These are phyloP conservation scores for Murina feae DNA, from an alignment of 2,113 vertebrate genomes.

Conservation along the genomic window DNA sequence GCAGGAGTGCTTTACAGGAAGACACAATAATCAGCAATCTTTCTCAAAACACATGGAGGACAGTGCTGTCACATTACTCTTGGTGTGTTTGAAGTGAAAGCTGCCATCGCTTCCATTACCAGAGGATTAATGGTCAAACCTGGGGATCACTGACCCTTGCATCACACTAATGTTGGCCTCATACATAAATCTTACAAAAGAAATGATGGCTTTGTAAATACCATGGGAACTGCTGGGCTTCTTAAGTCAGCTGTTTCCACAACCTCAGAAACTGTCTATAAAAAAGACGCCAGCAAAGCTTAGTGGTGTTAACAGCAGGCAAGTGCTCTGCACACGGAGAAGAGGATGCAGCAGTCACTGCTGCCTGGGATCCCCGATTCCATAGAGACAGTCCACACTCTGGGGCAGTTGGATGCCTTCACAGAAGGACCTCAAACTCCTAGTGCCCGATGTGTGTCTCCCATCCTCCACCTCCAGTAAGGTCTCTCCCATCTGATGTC, in stretches of 20 bases:
- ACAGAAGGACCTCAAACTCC: background rate
- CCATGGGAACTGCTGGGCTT: background rate
- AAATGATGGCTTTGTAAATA: slow-evolving; percentile 52
- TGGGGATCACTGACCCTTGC: slow-evolving; percentile 32
- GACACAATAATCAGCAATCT: slow-evolving; percentile 17
- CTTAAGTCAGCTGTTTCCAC: slow-evolving; percentile 22
- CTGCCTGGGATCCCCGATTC: background rate
- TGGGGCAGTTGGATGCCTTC: background rate
- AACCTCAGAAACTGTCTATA: background rate
- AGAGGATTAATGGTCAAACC: slow-evolving; percentile 22
- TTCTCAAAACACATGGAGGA: slow-evolving; percentile 17
- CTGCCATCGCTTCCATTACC: background rate
- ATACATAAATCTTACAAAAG: slow-evolving; percentile 16
- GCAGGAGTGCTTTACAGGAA: slow-evolving; percentile 3
- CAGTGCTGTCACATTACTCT: slow-evolving; percentile 15
- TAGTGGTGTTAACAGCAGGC: background rate
- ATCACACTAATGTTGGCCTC: slow-evolving; percentile 35
- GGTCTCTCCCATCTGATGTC: background rate
- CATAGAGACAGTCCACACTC: background rate
- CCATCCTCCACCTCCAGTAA: background rate
- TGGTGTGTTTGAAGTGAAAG: slow-evolving; percentile 23
- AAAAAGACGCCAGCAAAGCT: background rate
- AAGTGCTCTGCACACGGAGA: background rate
- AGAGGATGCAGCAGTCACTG: background rate
- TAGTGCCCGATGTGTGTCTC: background rate